Base-by-base conservation (phyloP, 2,797 vertebrate genomes). In the Triplophysa yarkandensis region DNA sequence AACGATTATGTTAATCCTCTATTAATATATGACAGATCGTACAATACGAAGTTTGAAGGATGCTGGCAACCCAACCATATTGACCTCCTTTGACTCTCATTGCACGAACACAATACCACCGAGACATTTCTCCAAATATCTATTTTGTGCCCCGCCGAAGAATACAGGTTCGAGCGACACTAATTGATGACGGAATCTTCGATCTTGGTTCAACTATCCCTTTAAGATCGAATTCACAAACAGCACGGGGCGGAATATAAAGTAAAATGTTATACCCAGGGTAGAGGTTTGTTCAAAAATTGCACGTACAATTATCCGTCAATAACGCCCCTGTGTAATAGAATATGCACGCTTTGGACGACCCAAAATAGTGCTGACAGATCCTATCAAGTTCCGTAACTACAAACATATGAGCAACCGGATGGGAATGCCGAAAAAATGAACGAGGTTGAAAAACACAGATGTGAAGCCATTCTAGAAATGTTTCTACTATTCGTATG, bases 401-500 rank as follows among this genome's bases (percentile, higher is more conserved):
- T 39, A 19, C 21, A 63, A 72, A 63, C 46, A 54, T 1, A 21
- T 30, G 60, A 64, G 48, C 46, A 39, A 30, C 13, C 36, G 57
- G 43, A 71, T 44, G 21, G n/a, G 7, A 52, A 23, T 19, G 13
- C 25, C 6, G 17, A 28, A 25, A 55, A n/a, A 73, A 21, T 4
- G 48, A 1, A 11, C 6, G 16, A 19, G 7, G 4, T 21, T 27
- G 41, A 28, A 32, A 64, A 34, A 57, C 50, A 25, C 50, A 30
- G 17, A n/a, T 13, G 11, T 13, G 2, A 6, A 44, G 16, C 27
- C 6, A 28, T 55, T 55, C 68, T 58, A n/a, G 54, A 57, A 21
- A 21, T 19, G 19, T 46, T 46, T 77, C 50, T 64, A 41, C 14
- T 55, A 28, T 76, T 63, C 78, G 71, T 70, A 13, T 13, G 46